phyloP scores from a whole-genome alignment of 2,888 invertebrate genomes.

The Oscheius sp. region DNA sequence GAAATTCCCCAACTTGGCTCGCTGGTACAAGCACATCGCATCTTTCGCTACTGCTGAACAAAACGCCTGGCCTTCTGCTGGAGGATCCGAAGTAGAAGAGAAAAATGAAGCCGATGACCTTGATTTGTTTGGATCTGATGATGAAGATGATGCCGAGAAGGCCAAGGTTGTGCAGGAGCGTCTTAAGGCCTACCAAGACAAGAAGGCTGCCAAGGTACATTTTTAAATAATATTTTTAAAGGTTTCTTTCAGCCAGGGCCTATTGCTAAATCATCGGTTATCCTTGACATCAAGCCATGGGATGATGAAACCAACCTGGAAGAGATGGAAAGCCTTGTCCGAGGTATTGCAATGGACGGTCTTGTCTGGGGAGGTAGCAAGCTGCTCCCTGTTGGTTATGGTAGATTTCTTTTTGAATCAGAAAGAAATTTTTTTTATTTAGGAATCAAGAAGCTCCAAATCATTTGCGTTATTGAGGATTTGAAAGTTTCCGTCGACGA shows the following conservation, averaged over 20 bases:
- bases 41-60: slow-evolving; percentile 62
- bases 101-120: slow-evolving; percentile 55
- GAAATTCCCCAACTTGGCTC: slow-evolving; percentile 63
- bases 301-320: slow-evolving; percentile 94
- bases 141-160: slow-evolving; percentile 71
- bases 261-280: slow-evolving; percentile 93
- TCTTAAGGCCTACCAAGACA: slow-evolving; percentile 89
- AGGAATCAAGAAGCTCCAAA: slow-evolving; percentile 71
- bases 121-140: slow-evolving; percentile 71
- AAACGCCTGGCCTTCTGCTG: slow-evolving; percentile 58
- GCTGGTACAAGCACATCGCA: slow-evolving; percentile 70
- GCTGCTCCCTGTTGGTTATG: slow-evolving; percentile 58
- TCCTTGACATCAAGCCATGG: slow-evolving; percentile 97
- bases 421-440: not conserved
- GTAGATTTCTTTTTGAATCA: slow-evolving; percentile 12
- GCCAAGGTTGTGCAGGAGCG: slow-evolving; percentile 85
- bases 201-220: slow-evolving; percentile 86
- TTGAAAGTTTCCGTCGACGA: slow-evolving; percentile 70
- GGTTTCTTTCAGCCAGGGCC: slow-evolving; percentile 81
- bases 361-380: slow-evolving; percentile 90
- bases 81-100: slow-evolving; percentile 58
- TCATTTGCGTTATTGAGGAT: slow-evolving; percentile 70
- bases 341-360: slow-evolving; percentile 87
- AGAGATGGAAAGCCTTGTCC: slow-evolving; percentile 85
- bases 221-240: not conserved